Evolutionary conservation across 2,888 invertebrate genomes (phyloP), one percentile per base, ranked within the genome.

Genomic region (Acronicta aceris): DNA sequence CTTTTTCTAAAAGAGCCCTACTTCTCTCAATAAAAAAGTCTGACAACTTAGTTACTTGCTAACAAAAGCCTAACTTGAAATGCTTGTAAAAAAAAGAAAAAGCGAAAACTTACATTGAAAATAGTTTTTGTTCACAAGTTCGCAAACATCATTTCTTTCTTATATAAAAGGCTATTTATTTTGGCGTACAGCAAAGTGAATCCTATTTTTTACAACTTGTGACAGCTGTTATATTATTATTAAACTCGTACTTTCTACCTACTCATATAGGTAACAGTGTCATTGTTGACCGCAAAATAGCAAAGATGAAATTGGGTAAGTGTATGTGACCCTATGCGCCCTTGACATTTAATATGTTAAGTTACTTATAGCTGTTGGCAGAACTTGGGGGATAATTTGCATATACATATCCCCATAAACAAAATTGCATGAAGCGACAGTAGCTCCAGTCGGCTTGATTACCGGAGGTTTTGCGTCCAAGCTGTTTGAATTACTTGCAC

Each of bases 271-370:
- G 65, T 74, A 66, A 66, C 59, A 42, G 45, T 61, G 60, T 50
- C 59, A 64, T 64, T 70, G 50, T 47, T 53, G 51, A 42, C 60
- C 61, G 52, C 61, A 53, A 59, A 67, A 64, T 30, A 38, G 53
- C 60, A 43, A 68, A 74, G 62, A 50, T 57, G 59, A 60, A 71
- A 67, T 67, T 71, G 67, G 67, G 58, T 66, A 74, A 76, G 55
- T 36, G 25, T 47, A 49, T 64, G 49, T 15, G 43, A 60, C 47
- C 57, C 47, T 42, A 30, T 30, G 25, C n/a, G 52, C 21, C 52
- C 59, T 55, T 59, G 15, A 13, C 47, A 56, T 50, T 40, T 41
- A 54, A 59, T 48, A 49, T 40, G 47, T 33, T 65, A 71, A 64
- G 59, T 51, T 52, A 49, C 46, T 50, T 50, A 69, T 47, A 46